Base-by-base conservation (phyloP, 2,888 invertebrate genomes). In the Adelphocoris suturalis region DNA sequence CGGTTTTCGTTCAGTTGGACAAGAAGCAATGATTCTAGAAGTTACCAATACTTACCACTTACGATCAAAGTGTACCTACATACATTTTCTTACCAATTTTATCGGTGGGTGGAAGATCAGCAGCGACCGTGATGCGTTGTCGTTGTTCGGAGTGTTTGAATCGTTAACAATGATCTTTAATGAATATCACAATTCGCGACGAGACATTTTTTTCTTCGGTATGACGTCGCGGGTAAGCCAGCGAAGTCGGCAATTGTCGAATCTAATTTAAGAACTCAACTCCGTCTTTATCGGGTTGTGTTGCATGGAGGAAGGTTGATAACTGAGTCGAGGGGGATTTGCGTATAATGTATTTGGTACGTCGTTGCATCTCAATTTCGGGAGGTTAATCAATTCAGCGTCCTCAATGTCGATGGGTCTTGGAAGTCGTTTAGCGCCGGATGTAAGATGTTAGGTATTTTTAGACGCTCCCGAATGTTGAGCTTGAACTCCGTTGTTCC, bases 391-490 rank as follows among this genome's bases (percentile, higher is more conserved):
- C 68, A 68, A 68, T 68, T 68, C 68, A 68, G 68, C 12, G 52
- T 52, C 52, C 52, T 23, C 68, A 23, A 68, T n/a, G 68, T 23
- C 68, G 68, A 68, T n/a, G 68, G 68, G 68, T 68, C 68, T 23
- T 68, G 13, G n/a, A 13, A 68, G 68, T 68, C 68, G 68, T 68
- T 68, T 13, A 52, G 68, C 19, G 68, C 68, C 68, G 68, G 68
- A 68, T 68, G 68, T 23, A 23, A 68, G 68, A 68, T 68, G 68
- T 68, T 68, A 68, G 68, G 23, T 68, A 68, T 68, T 68, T 68
- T 68, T 68, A 68, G 68, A 68, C 27, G 23, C 68, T 12, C 12
- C 9, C 23, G 68, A 68, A 23, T 68, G 68, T 27, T 27, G 12
- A 9, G 68, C 19, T 23, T 19, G 61, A 75, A n/a, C n/a, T n/a